Conservation (phyloP, 2,888 invertebrate genomes). For the Dynastes maya region DNA sequence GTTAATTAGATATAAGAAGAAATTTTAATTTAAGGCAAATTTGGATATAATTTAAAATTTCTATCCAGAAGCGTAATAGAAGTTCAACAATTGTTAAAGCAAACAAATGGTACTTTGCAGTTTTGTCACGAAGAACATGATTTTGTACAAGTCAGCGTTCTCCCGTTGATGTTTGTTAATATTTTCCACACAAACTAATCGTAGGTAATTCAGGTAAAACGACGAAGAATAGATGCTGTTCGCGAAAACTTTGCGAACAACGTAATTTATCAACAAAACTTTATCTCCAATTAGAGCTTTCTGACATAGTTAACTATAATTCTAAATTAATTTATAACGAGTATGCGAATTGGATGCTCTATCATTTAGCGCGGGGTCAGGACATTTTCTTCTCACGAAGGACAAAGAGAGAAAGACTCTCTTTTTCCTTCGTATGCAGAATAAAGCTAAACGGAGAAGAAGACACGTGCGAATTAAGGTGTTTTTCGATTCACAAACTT, state of each 20-base stretch:
- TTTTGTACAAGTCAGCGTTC: slow-evolving; percentile 10
- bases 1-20: too few species aligned
- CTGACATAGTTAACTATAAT: slow-evolving; percentile 28
- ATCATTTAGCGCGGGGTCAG: background rate
- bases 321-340: slow-evolving; percentile 38
- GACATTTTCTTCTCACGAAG: too few species aligned
- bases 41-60: slow-evolving; percentile 3
- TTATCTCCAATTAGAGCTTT: slow-evolving; percentile 31
- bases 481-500: slow-evolving; percentile 17
- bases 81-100: background rate
- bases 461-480: background rate
- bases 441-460: background rate
- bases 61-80: background rate
- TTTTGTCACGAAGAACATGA: background rate
- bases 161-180: slow-evolving; percentile 20
- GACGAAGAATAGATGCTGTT: slow-evolving; percentile 10
- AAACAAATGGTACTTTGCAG: background rate
- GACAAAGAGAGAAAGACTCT: too few species aligned
- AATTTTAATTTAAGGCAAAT: background rate
- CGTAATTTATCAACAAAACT: slow-evolving; percentile 29
- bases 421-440: background rate
- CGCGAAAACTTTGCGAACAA: slow-evolving; percentile 9
- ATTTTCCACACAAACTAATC: slow-evolving; percentile 22
- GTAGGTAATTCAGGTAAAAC: background rate
- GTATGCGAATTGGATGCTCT: background rate